Percentiles rank a stretch among this genome's conserved stretches.
phyloP scores from a whole-genome alignment of 2,113 vertebrate species.

The Pangasianodon hypophthalmus region DNA sequence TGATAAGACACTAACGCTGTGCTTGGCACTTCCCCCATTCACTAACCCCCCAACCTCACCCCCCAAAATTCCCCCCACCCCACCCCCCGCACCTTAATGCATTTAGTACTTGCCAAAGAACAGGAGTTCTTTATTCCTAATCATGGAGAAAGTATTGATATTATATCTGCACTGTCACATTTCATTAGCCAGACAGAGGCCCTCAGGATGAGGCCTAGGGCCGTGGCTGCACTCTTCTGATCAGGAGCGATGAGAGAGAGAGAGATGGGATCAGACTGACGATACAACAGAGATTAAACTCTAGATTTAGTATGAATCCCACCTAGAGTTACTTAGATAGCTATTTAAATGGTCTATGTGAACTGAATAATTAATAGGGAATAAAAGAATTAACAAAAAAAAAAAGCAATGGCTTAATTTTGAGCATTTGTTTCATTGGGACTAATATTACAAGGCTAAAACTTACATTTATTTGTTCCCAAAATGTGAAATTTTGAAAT shows the following conservation, averaged over 20 bases:
- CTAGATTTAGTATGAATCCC: constrained; percentile 37
- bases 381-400: background rate
- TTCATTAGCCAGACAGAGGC: constrained; percentile 80
- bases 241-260: constrained; percentile 39
- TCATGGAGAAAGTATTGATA: constrained; percentile 89
- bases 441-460: background rate
- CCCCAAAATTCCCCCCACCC: constrained; percentile 21
- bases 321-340: constrained; percentile 33
- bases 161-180: constrained; percentile 88
- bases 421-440: background rate
- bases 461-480: background rate
- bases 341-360: constrained; percentile 5
- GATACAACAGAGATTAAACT: constrained; percentile 26
- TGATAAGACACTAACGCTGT: constrained; percentile 61
- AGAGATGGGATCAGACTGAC: constrained; percentile 23
- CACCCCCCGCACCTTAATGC: constrained; percentile 61
- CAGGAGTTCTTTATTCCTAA: constrained; percentile 82
- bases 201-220: constrained; percentile 58
- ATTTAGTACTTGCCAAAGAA: constrained; percentile 79
- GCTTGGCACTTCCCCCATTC: constrained; percentile 41
- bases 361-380: constrained; percentile 6
- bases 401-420: background rate
- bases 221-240: constrained; percentile 39
- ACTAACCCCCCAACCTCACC: constrained; percentile 14
- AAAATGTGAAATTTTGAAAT: background rate